These are phyloP conservation scores for Hapalemur alaotrensis DNA, from an alignment of 2,797 vertebrate species.

Conservation along the genomic window DNA sequence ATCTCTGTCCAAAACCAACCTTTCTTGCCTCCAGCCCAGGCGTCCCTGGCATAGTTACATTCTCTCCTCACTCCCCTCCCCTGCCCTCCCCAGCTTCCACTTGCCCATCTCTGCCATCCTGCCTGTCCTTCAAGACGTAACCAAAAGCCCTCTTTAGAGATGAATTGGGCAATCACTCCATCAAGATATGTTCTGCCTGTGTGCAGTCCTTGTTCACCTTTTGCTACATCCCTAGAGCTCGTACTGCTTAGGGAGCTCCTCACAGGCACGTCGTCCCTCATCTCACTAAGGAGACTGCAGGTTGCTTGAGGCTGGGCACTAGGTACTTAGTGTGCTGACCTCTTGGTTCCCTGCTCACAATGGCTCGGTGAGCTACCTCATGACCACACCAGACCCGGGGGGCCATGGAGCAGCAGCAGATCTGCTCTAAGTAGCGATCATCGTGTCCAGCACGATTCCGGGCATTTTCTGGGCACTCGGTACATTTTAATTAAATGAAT, in stretches of 20 bases:
- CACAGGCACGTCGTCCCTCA: neutral
- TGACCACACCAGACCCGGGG: neutral
- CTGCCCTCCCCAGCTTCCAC: neutral
- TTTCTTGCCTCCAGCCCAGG: neutral
- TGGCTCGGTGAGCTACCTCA: neutral
- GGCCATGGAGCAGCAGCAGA: neutral
- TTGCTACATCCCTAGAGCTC: neutral
- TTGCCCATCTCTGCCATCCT: neutral
- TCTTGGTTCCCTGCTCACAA: neutral
- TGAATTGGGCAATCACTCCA: neutral
- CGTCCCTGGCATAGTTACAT: too few species aligned
- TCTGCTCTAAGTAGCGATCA: slow-evolving; percentile 17
- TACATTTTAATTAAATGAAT: slow-evolving; percentile 74
- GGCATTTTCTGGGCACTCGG: slow-evolving; percentile 68
- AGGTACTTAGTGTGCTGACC: neutral
- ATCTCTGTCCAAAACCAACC: neutral
- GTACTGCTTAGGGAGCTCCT: neutral
- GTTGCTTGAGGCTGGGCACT: neutral
- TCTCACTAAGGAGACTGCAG: neutral
- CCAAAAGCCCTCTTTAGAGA: neutral
- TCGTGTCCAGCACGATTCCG: slow-evolving; percentile 25
- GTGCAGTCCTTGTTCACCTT: neutral
- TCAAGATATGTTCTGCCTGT: neutral
- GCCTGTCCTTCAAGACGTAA: neutral
- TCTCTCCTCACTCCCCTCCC: neutral